A percentile compares a stretch with the other conserved stretches of the same genome.
These are phyloP conservation scores for Dromococcyx pavoninus DNA, from an alignment of 2,797 vertebrate genomes.

Conservation along the genomic window DNA sequence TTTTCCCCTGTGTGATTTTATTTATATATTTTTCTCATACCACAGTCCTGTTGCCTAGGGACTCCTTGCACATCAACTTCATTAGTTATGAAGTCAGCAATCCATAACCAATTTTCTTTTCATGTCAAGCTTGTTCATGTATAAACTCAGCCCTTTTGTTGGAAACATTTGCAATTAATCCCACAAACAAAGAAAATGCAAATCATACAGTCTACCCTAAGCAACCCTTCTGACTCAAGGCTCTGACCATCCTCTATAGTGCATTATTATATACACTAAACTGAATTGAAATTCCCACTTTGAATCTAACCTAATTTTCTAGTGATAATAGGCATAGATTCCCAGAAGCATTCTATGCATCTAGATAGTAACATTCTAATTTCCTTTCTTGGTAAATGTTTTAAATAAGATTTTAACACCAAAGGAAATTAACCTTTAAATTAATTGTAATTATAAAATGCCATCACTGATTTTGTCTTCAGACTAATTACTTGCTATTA, in stretches of 20 bases:
- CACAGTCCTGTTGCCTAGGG: slow-evolving; percentile 62
- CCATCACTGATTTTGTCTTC: slow-evolving; percentile 81
- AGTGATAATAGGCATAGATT: slow-evolving; percentile 78
- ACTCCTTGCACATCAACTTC: slow-evolving; percentile 76
- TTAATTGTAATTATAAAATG: slow-evolving; percentile 84
- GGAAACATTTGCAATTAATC: slow-evolving; percentile 80
- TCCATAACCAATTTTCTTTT: slow-evolving; percentile 82
- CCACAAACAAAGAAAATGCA: slow-evolving; percentile 79
- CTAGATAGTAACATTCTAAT: slow-evolving; percentile 80
- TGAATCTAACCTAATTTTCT: slow-evolving; percentile 82
- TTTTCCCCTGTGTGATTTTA: not conserved
- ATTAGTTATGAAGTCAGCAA: slow-evolving; percentile 81
- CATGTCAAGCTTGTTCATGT: slow-evolving; percentile 75
- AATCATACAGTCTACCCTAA: slow-evolving; percentile 70
- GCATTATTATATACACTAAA: slow-evolving; percentile 75
- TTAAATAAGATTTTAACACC: slow-evolving; percentile 85
- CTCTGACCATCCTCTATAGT: slow-evolving; percentile 72
- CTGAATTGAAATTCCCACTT: slow-evolving; percentile 79
- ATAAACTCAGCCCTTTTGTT: slow-evolving; percentile 75
- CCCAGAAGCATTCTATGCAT: slow-evolving; percentile 75
- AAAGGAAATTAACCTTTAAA: slow-evolving; percentile 86
- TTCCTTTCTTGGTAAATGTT: slow-evolving; percentile 81
- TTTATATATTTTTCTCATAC: slow-evolving; percentile 44
- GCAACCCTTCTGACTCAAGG: slow-evolving; percentile 67
- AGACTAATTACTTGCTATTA: slow-evolving; percentile 83